These are phyloP conservation scores for Cottoperca gobio DNA, from an alignment of 2,797 vertebrate genomes.

Conservation along the genomic window DNA sequence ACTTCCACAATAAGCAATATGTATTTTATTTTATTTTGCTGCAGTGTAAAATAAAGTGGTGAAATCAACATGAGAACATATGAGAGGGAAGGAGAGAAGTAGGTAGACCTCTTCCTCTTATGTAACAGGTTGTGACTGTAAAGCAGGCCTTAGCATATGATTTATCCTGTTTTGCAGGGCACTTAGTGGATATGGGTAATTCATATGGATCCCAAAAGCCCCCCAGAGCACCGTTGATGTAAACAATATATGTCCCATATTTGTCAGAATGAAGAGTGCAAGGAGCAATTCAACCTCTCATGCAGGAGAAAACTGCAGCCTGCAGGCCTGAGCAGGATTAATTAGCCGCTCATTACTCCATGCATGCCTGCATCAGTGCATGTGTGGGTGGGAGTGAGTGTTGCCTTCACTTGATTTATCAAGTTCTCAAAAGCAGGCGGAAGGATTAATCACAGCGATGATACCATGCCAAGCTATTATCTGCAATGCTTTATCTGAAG, in stretches of 20 bases:
- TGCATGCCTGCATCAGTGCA: conserved; percentile 29
- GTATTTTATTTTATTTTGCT: conserved; percentile 28
- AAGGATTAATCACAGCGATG: conserved; percentile 71
- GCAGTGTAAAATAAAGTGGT: conserved; percentile 29
- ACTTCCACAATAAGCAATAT: neutral
- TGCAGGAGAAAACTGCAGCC: conserved; percentile 64
- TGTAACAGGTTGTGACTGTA: conserved; percentile 54
- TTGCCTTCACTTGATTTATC: conserved; percentile 79
- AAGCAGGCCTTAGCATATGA: conserved; percentile 63
- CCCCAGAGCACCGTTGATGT: conserved; percentile 72
- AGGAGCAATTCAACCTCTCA: conserved; percentile 53
- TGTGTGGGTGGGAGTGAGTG: conserved; percentile 53
- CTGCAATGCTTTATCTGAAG: conserved; percentile 56
- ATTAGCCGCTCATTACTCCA: conserved; percentile 72
- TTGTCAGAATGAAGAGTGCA: conserved; percentile 66
- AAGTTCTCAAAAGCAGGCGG: conserved; percentile 68
- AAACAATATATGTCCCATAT: conserved; percentile 78
- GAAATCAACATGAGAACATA: conserved; percentile 32
- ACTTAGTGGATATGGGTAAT: conserved; percentile 82
- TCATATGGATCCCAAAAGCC: conserved; percentile 71
- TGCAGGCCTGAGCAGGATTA: conserved; percentile 63
- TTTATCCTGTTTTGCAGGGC: conserved; percentile 76
- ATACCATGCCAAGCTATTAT: conserved; percentile 68
- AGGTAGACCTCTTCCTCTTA: conserved; percentile 44
- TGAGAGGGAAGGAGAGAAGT: neutral